Percentiles rank a stretch among this genome's conserved stretches.
Evolutionary conservation across 1,140 invertebrate genomes (phyloP).

Genomic region (Drosophila subobscura): DNA sequence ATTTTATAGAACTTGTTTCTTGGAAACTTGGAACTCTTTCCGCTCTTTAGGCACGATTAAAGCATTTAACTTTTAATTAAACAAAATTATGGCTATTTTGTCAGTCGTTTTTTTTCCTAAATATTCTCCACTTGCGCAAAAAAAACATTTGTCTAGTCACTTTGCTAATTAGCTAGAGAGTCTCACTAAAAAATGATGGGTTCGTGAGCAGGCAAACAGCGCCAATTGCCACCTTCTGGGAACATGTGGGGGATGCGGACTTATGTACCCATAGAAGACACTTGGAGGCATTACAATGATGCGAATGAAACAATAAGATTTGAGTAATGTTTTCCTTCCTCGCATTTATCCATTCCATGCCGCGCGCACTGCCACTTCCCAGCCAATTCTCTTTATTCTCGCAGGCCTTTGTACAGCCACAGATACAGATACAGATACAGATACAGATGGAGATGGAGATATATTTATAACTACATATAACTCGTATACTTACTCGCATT

Average conservation of each 20-base stretch:
- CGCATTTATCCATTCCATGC: slow-evolving; percentile 29
- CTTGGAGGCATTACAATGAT: slow-evolving; percentile 4
- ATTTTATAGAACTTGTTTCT: slow-evolving; percentile 10
- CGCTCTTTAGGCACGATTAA: neutral
- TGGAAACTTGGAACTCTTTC: neutral
- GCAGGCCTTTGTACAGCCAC: slow-evolving; percentile 19
- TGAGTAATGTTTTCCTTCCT: slow-evolving; percentile 29
- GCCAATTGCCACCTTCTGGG: neutral
- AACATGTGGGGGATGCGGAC: neutral
- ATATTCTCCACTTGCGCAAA: neutral
- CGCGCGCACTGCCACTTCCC: slow-evolving; percentile 14
- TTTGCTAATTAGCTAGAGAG: slow-evolving; percentile 18
- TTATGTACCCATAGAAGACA: neutral
- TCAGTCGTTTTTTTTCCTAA: neutral
- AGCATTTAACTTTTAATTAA: neutral
- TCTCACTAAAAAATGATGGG: slow-evolving; percentile 1
- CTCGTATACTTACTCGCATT: slow-evolving; percentile 31
- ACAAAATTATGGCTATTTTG: neutral
- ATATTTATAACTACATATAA: slow-evolving; percentile 28
- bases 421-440: slow-evolving; percentile 15
- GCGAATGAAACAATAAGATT: slow-evolving; percentile 45
- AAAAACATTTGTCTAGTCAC: slow-evolving; percentile 8
- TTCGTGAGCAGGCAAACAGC: neutral
- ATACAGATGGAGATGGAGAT: slow-evolving; percentile 17
- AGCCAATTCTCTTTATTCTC: slow-evolving; percentile 53